Base-by-base conservation (phyloP, 2,888 invertebrate species). In the Nomada goodeniana region DNA sequence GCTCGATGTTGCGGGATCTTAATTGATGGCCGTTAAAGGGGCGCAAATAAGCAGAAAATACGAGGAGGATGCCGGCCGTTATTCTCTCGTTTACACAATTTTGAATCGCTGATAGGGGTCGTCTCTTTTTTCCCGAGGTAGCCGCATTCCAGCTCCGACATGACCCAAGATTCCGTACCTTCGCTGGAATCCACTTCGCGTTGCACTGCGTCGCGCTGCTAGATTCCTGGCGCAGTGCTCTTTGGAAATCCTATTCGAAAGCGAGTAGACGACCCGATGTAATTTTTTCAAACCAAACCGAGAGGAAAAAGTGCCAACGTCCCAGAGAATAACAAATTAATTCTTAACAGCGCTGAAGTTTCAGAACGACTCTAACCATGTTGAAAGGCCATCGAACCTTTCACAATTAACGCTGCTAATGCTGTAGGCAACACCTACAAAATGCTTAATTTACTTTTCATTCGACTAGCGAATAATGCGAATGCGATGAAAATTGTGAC, bases 161-260 rank as follows among this genome's bases (percentile, higher is more conserved):
- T 75, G 83, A 82, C 80, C 80, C 68, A 57, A 68, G 81, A 84
- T 72, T 61, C 70, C 64, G n/a, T 74, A 80, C 65, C 70, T 86
- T 84, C 76, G 50, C 80, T 73, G n/a, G 74, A 74, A 60, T 76
- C 29, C 23, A 60, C 59, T 53, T 55, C 63, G 53, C 53, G 60
- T 60, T 64, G 75, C 65, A 73, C 67, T 80, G 52, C 52, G 10
- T 36, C 29, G 52, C 11, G 15, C 57, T 13, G n/a, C 10, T 53
- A 15, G 29, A 68, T 67, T 55, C 57, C 26, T 23, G 20, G 20
- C 13, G 52, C 26, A 70, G 70, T 79, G 78, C 69, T 65, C 53
- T 47, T 74, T 47, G 65, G n/a, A 42, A 36, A 42, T 64, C 20
- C 36, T 36, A n/a, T 47, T 47, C 50, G 20, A 26, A 47, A 0